Evolutionary conservation across 2,797 vertebrate species (phyloP), one percentile per base, ranked within the genome.

Genomic region (Falco columbarius): DNA sequence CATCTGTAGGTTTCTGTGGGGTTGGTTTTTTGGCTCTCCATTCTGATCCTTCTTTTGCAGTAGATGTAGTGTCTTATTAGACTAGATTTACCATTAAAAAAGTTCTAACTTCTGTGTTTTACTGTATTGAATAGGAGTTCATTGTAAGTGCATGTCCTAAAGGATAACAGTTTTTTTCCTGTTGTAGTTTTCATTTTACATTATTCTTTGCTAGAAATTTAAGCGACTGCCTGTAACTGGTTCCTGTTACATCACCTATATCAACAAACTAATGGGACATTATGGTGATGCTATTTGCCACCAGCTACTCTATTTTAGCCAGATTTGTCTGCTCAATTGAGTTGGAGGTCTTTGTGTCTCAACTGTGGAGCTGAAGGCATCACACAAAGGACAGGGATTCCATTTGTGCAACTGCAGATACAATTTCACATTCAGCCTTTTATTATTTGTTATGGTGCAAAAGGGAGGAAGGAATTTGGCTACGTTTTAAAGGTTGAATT

Each of bases 401-500:
- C 23, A 27, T 44, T 74, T 66, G 63, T 63, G 40, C 40, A 55
- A n/a, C 67, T 24, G 30, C 14, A 89, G 55, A 44, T 26, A 32
- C 7, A 27, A 18, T 82, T 81, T 76, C 0, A 0, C 51, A 34
- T 84, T 67, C 59, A 80, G 61, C 52, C 24, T 47, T 75, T 27
- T 44, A 18, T 32, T 85, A 18, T 63, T 72, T 54, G 42, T 88
- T 75, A 34, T 3, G 23, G 59, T 81, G 70, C 73, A 66, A 81
- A 88, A 70, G 26, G 56, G 82, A 91, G 47, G 52, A 84, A 96
- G 14, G 76, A 89, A 79, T 86, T 34, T 91, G 76, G 54, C 76
- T 59, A 0, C 0, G 0, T 51, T 79, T 81, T 55, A 86, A 70
- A 77, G 54, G 58, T 7, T 90, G 80, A 68, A 75, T 95, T 91